These are phyloP conservation scores for Etheostoma nigrum DNA, from an alignment of 2,797 vertebrate species.

Conservation along the genomic window DNA sequence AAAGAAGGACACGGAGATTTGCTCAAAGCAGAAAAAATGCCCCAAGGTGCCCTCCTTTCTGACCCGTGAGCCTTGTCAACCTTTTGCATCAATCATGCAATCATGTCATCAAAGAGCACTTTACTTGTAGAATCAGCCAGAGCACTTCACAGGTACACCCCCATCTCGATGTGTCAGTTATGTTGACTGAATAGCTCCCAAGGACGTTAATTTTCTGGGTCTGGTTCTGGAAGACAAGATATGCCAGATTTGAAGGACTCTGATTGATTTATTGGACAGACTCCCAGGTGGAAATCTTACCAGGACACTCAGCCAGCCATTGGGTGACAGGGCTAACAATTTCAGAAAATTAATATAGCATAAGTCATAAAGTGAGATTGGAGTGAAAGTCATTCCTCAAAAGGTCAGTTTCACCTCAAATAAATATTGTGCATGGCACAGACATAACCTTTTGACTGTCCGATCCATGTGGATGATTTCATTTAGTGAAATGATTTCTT, in stretches of 20 bases:
- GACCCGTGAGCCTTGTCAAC: no score
- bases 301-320: slow-evolving; percentile 40
- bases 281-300: slow-evolving; percentile 59
- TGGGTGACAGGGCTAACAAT: slow-evolving; percentile 46
- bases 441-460: neutral
- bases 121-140: slow-evolving; percentile 22
- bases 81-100: no score
- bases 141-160: neutral
- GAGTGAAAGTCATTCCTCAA: slow-evolving; percentile 35
- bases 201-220: slow-evolving; percentile 52
- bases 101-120: slow-evolving; percentile 3
- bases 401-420: slow-evolving; percentile 19
- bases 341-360: slow-evolving; percentile 25
- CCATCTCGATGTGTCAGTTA: slow-evolving; percentile 36
- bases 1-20: neutral
- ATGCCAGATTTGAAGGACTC: slow-evolving; percentile 59
- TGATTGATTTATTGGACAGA: slow-evolving; percentile 72
- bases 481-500: neutral
- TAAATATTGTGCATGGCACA: slow-evolving; percentile 8
- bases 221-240: slow-evolving; percentile 44
- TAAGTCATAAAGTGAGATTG: slow-evolving; percentile 21
- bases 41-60: neutral
- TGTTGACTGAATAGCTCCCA: slow-evolving; percentile 30
- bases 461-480: neutral
- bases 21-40: neutral